Conservation (phyloP, 2,888 invertebrate species). For the Standfussiana lucernea region DNA sequence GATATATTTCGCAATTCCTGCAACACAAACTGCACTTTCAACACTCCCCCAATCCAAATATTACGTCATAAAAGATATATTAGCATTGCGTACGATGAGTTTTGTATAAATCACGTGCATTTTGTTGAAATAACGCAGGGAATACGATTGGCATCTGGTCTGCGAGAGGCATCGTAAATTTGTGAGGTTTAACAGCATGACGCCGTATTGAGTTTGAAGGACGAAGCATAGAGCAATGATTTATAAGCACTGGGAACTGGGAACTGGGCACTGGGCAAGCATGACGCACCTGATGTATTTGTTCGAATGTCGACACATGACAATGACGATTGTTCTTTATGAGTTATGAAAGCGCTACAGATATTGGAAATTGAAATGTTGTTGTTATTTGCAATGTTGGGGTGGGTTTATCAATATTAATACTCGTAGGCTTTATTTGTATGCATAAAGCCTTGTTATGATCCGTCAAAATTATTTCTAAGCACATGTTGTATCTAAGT, state of each 20-base stretch:
- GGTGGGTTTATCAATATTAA: slow-evolving; percentile 34
- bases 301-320: slow-evolving; percentile 63
- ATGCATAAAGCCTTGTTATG: not conserved
- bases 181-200: slow-evolving; percentile 89
- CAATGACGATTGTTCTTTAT: slow-evolving; percentile 64
- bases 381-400: slow-evolving; percentile 42
- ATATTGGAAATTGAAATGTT: slow-evolving; percentile 57
- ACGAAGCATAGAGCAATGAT: slow-evolving; percentile 89
- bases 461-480: not conserved
- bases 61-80: slow-evolving; percentile 66
- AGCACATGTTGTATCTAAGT: not conserved
- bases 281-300: slow-evolving; percentile 79
- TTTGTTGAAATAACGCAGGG: slow-evolving; percentile 89
- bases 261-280: slow-evolving; percentile 63
- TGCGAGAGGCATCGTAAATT: slow-evolving; percentile 89
- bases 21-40: slow-evolving; percentile 53
- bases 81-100: slow-evolving; percentile 64
- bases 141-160: slow-evolving; percentile 86
- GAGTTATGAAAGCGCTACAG: slow-evolving; percentile 52
- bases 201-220: slow-evolving; percentile 80
- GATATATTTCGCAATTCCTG: slow-evolving; percentile 46
- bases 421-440: slow-evolving; percentile 5
- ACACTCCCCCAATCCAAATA: slow-evolving; percentile 62
- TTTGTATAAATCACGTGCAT: slow-evolving; percentile 87
- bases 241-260: slow-evolving; percentile 76